Evolutionary conservation across 2,888 invertebrate species (phyloP), one percentile per base, ranked within the genome.

Genomic region (Drosophila phalerata): DNA sequence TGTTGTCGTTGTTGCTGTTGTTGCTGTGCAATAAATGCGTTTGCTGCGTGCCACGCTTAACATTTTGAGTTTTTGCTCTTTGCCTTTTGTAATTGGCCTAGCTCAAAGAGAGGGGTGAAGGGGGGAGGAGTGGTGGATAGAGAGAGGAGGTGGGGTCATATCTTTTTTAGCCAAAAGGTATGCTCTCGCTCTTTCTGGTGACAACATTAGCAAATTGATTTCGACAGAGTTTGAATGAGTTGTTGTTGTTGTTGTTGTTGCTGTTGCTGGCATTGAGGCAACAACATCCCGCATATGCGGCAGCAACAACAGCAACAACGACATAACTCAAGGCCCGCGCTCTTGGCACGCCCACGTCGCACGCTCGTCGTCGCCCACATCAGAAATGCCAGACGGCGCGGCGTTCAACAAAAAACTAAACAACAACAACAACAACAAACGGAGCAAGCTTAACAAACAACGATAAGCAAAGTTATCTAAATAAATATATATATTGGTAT

Each of bases 171-270:
- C 9, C 32, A 34, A 49, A 19, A 22, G 19, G 19, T 49, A 5
- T 61, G 49, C 61, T 52, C 57, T 40, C 32, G 37, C 38, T 9
- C 11, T 22, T 22, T n/a, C 57, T 74, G 79, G 60, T 81, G 81
- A 86, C 86, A 86, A 78, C 81, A 82, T 79, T 79, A 73, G 79
- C 78, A 76, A 79, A 80, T 80, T 80, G 79, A 82, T 79, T 81
- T 79, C 70, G 53, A 70, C 67, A 65, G 69, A 69, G 42, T 60
- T 63, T 40, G 52, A 61, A 47, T 57, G 19, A 70, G 56, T 22
- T 49, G 51, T 40, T 53, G 42, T 19, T 55, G 69, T 32, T 43
- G 56, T 3, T 22, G 22, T 22, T 48, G 47, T n/a, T 62, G 74
- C 34, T 69, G 76, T 10, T 43, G 77, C 30, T 73, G 79, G 79